These are phyloP conservation scores for Heliothis virescens DNA, from an alignment of 1,140 invertebrate species.

Conservation along the genomic window DNA sequence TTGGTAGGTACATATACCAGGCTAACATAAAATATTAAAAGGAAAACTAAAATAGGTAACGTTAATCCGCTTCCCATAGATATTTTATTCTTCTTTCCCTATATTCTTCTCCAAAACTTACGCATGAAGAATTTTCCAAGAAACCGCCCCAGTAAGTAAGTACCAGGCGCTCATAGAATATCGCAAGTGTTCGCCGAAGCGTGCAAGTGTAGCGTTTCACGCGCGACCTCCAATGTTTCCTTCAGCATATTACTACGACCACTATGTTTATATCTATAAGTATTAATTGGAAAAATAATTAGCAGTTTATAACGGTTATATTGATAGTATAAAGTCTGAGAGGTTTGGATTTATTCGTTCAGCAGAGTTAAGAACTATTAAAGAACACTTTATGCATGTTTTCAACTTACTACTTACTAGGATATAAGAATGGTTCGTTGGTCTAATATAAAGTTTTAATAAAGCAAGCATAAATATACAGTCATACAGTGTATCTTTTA, in stretches of 20 bases:
- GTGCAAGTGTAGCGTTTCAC: constrained; percentile 31
- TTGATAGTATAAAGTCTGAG: too few species aligned
- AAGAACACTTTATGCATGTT: too few species aligned
- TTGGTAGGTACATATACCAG: not conserved
- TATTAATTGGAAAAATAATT: constrained; percentile 28
- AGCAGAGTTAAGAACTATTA: too few species aligned
- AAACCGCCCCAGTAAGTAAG: not conserved
- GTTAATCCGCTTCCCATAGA: not conserved
- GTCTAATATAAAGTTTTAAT: too few species aligned
- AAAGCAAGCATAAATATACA: too few species aligned
- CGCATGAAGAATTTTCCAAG: not conserved
- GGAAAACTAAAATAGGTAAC: too few species aligned
- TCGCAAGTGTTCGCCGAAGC: constrained; percentile 15
- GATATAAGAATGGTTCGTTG: too few species aligned
- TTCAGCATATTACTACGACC: not conserved
- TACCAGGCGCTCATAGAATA: constrained; percentile 2
- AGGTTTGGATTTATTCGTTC: too few species aligned
- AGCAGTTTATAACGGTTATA: not conserved
- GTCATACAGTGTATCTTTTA: too few species aligned
- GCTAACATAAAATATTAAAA: not conserved
- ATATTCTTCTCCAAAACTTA: too few species aligned
- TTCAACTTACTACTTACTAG: too few species aligned
- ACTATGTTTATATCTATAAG: constrained; percentile 10
- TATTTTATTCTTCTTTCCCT: too few species aligned
- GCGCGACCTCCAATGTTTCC: constrained; percentile 37